A percentile compares a stretch with the other conserved stretches of the same genome.
Evolutionary conservation across 2,797 vertebrate species (phyloP).

Genomic region (Vespertilio murinus): DNA sequence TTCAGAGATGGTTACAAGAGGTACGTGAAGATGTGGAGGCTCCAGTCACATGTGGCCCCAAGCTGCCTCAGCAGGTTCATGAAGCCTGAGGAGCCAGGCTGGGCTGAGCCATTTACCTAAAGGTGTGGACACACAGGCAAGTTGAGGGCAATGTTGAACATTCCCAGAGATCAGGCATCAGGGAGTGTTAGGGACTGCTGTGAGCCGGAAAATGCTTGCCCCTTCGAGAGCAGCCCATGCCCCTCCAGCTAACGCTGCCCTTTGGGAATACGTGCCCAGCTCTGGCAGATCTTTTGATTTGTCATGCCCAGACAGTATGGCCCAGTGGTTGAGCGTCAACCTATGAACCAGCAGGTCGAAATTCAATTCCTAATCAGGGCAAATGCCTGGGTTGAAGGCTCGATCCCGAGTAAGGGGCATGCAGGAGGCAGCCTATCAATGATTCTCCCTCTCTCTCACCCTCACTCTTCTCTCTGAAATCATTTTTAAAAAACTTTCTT

Average conservation of each 20-base stretch:
- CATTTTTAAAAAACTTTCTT: neutral
- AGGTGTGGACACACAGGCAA: neutral
- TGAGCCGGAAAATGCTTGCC: neutral
- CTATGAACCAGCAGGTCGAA: neutral
- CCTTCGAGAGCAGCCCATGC: neutral
- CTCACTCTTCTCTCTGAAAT: neutral
- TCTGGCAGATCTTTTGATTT: neutral
- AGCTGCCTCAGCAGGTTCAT: neutral
- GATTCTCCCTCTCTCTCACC: neutral
- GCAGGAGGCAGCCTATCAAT: neutral
- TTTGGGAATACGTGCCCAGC: neutral
- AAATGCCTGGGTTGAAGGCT: neutral
- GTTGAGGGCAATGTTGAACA: neutral
- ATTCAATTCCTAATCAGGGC: neutral
- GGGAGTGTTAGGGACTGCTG: neutral
- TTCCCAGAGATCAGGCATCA: neutral
- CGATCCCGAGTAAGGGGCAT: neutral
- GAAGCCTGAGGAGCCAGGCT: neutral
- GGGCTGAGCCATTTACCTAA: neutral
- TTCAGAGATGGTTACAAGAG: slow-evolving; percentile 31
- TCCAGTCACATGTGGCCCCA: neutral
- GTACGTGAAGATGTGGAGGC: neutral
- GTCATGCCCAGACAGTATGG: neutral
- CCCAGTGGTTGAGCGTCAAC: neutral
- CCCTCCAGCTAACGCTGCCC: neutral